Evolutionary conservation across 2,888 invertebrate species (phyloP), one percentile per base, ranked within the genome.

Genomic region (Microctonus aethiopoides): DNA sequence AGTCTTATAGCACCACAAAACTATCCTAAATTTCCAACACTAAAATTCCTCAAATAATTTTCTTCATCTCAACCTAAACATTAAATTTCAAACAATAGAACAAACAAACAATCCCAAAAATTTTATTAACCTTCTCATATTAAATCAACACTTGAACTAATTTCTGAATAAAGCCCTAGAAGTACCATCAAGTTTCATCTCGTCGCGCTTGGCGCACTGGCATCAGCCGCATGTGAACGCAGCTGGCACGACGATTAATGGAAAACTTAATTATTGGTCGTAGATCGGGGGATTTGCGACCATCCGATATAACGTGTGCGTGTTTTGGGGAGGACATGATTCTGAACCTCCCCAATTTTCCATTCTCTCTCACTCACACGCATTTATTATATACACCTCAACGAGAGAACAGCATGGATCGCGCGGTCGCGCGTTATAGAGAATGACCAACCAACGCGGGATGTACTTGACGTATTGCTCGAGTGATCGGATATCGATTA

Each of bases 401-500:
- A 46, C 16, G 46, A 46, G 46, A 46, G 46, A 46, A 51, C 60
- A 52, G 59, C 67, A 56, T 26, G 69, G 71, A 70, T 70, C 67
- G 72, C 70, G 67, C 70, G 67, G 68, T 73, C 68, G 67, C 66
- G 63, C 32, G 46, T 67, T 32, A 71, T 70, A 61, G 74, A 76
- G 75, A 75, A 75, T 72, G 76, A 75, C 72, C 75, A 69, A 64
- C 65, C 57, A 67, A 79, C 80, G 77, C 71, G 78, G 83, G 82
- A 81, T 83, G 83, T 81, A 83, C 80, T 83, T 84, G 83, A 84
- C 83, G 84, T 82, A 84, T 84, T 79, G 81, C 79, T 79, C 79
- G 80, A 83, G 80, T 80, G 82, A 84, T 84, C 83, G 83, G 78
- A 83, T 84, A 84, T 84, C 83, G 82, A 84, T 84, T 84, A 84